These are phyloP conservation scores for Philaethria dido DNA, from an alignment of 2,888 invertebrate genomes.

Conservation along the genomic window DNA sequence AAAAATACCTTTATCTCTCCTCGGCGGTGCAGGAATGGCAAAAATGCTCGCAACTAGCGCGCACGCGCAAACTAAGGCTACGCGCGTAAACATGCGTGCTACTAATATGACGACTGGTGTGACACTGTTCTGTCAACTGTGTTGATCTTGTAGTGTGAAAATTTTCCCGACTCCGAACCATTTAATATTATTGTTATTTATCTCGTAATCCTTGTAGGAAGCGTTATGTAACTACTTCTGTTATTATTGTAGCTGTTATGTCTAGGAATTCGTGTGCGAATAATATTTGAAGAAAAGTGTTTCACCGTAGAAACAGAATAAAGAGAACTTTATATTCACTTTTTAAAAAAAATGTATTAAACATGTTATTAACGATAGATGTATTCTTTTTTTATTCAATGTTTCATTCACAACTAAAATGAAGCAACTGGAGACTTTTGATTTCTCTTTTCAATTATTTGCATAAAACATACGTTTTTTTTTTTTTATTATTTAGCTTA, in stretches of 20 bases:
- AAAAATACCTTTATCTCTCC: slow-evolving; percentile 61
- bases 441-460: no score
- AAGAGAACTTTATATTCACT: no score
- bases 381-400: no score
- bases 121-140: slow-evolving; percentile 25
- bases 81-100: slow-evolving; percentile 62
- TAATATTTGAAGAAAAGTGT: no score
- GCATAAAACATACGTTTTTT: no score
- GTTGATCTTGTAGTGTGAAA: slow-evolving; percentile 28
- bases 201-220: slow-evolving; percentile 16
- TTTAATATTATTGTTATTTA: slow-evolving; percentile 25
- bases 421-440: no score
- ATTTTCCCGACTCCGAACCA: slow-evolving; percentile 16
- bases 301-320: no score
- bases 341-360: no score
- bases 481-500: no score
- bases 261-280: neutral
- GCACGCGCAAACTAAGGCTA: slow-evolving; percentile 61
- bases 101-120: slow-evolving; percentile 49
- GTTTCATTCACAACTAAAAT: no score
- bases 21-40: slow-evolving; percentile 61
- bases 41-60: slow-evolving; percentile 57
- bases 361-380: no score
- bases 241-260: slow-evolving; percentile 1
- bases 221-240: slow-evolving; percentile 9